These are phyloP conservation scores for Pantherophis alleghaniensis DNA, from an alignment of 2,797 vertebrate species.

Conservation along the genomic window DNA sequence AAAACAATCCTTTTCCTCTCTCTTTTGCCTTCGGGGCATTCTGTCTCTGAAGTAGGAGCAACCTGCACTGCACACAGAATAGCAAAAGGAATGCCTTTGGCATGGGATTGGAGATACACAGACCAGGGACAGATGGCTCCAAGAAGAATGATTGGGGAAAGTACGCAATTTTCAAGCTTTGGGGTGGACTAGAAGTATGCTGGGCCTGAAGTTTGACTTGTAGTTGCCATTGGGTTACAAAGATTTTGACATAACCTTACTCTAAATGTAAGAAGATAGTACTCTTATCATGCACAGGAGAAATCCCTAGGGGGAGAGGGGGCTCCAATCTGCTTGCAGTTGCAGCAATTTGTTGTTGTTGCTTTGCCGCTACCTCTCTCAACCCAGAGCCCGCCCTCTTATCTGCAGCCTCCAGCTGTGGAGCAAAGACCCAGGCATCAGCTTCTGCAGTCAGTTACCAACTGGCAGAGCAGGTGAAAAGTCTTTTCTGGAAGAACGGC, in stretches of 20 bases:
- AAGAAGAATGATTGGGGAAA: neutral
- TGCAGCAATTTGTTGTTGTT: neutral
- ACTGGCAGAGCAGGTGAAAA: neutral
- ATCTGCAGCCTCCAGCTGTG: constrained; percentile 18
- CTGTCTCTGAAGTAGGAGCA: neutral
- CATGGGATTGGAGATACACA: neutral
- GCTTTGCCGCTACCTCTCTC: neutral
- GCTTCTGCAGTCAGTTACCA: neutral
- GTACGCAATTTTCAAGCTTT: neutral
- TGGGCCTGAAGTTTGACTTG: neutral
- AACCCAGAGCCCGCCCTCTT: neutral
- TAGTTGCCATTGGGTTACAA: neutral
- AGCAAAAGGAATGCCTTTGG: neutral
- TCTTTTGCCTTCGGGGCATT: neutral
- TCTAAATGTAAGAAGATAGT: neutral
- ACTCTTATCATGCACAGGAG: too few species aligned
- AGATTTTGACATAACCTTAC: neutral
- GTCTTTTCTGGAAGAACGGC: neutral
- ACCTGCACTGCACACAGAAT: neutral
- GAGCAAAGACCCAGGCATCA: neutral
- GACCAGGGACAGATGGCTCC: neutral
- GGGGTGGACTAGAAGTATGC: neutral
- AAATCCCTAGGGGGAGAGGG: neutral
- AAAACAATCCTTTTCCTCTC: neutral
- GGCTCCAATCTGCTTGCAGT: neutral